A percentile compares a stretch with the other conserved stretches of the same genome.
These are phyloP conservation scores for Sesamia nonagrioides DNA, from an alignment of 1,140 invertebrate species.

Conservation along the genomic window DNA sequence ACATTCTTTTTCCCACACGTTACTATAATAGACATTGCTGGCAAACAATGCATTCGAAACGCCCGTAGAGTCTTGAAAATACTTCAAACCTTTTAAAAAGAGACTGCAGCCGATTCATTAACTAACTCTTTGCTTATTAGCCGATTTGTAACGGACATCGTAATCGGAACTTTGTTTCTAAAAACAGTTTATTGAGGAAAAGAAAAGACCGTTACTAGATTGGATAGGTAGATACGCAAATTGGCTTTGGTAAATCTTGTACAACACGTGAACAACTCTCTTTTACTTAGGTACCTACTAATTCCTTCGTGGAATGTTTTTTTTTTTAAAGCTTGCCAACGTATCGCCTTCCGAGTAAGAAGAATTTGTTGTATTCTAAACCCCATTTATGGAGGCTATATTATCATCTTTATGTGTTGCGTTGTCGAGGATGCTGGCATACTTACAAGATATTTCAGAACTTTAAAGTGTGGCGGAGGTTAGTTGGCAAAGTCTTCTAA, in stretches of 20 bases:
- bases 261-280: no score
- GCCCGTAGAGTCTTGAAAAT: slow-evolving; percentile 47
- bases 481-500: no score
- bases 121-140: slow-evolving; percentile 61
- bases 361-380: slow-evolving; percentile 22
- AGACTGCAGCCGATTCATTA: slow-evolving; percentile 61
- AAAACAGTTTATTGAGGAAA: not conserved
- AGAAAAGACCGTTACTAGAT: slow-evolving; percentile 13
- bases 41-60: slow-evolving; percentile 65
- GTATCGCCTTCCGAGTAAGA: not conserved
- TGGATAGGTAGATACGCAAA: not conserved
- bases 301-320: not conserved
- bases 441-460: not conserved
- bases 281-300: not conserved
- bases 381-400: slow-evolving; percentile 7
- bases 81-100: slow-evolving; percentile 56
- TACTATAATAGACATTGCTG: slow-evolving; percentile 30
- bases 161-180: slow-evolving; percentile 19
- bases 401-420: slow-evolving; percentile 18
- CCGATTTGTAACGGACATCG: slow-evolving; percentile 59
- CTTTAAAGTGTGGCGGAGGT: no score
- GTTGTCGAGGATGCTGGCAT: not conserved
- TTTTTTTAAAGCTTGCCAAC: not conserved
- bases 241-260: not conserved
- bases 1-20: slow-evolving; percentile 53